These are phyloP conservation scores for Ursus arctos DNA, from an alignment of 2,113 vertebrate species.

Conservation along the genomic window DNA sequence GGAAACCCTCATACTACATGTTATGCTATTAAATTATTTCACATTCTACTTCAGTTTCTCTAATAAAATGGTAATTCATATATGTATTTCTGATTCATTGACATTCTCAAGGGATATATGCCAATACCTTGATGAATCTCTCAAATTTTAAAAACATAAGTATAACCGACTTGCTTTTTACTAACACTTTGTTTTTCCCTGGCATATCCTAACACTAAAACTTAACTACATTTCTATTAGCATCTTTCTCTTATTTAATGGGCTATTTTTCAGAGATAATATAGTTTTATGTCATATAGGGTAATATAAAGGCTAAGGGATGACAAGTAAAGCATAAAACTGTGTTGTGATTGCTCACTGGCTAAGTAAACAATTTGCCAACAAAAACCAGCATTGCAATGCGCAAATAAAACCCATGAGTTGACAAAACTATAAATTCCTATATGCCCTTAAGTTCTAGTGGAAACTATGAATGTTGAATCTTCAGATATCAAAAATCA, in stretches of 20 bases:
- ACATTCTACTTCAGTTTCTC: neutral
- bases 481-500: neutral
- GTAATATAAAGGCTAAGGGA: neutral
- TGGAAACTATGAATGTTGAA: neutral
- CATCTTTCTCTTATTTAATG: neutral
- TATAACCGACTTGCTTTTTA: neutral
- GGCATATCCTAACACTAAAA: neutral
- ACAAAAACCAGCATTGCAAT: neutral
- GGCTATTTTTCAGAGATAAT: neutral
- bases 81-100: neutral
- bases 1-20: neutral
- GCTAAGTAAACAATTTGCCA: neutral
- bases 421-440: neutral
- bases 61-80: neutral
- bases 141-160: neutral
- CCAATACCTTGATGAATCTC: neutral
- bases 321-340: neutral
- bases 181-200: neutral
- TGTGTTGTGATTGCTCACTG: neutral
- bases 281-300: neutral
- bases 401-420: neutral
- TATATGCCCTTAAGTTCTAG: neutral
- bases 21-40: neutral
- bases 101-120: neutral
- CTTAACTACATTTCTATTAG: neutral